Percentiles rank a stretch among this genome's conserved stretches.
Conservation (phyloP, 1,140 invertebrate genomes). For the Tetragnatha versicolor region DNA sequence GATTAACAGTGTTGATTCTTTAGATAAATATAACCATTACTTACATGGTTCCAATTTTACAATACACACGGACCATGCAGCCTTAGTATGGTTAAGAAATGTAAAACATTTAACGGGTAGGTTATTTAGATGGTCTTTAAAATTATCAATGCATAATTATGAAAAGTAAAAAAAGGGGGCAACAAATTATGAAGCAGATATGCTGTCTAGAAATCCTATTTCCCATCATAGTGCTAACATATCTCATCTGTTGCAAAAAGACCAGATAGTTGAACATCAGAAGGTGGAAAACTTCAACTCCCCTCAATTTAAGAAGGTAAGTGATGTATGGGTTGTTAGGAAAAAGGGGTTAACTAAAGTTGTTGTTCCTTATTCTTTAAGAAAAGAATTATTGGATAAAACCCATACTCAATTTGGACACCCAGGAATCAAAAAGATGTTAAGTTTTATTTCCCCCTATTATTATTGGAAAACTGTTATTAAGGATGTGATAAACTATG, state of each 20-base stretch:
- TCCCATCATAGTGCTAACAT: background rate
- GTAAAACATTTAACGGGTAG: background rate
- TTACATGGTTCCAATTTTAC: slow-evolving; percentile 64
- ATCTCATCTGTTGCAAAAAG: background rate
- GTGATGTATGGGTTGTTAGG: background rate
- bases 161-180: background rate
- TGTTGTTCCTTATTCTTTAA: background rate
- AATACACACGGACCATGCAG: slow-evolving; percentile 67
- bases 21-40: slow-evolving; percentile 68
- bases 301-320: background rate
- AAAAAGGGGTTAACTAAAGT: background rate
- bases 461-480: background rate
- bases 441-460: no score
- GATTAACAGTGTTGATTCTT: slow-evolving; percentile 64
- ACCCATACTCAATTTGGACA: no score
- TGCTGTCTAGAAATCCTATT: background rate
- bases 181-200: background rate
- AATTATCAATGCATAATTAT: slow-evolving; percentile 6
- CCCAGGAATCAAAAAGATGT: background rate
- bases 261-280: background rate
- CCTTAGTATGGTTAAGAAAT: slow-evolving; percentile 58
- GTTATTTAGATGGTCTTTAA: background rate
- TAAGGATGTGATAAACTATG: background rate
- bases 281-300: background rate
- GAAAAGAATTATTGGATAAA: no score